Conservation (phyloP, 2,888 invertebrate species). For the Platycheirus albimanus region DNA sequence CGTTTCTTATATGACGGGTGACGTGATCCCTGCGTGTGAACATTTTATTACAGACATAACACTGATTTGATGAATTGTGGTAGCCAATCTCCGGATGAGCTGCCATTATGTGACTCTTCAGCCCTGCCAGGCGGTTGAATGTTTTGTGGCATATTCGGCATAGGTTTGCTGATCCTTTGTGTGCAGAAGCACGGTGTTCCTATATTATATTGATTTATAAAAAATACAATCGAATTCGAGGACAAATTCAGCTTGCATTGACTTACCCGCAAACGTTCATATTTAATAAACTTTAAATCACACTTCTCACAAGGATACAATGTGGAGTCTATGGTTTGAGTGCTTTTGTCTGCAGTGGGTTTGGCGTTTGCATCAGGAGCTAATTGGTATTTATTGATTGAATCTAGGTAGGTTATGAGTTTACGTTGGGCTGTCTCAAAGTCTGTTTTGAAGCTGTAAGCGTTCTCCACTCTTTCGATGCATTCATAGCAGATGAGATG, state of each 20-base stretch:
- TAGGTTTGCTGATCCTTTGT: constrained; percentile 75
- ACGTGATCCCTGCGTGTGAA: constrained; percentile 79
- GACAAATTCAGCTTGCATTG: no score
- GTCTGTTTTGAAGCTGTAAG: constrained; percentile 80
- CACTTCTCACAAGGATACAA: constrained; percentile 80
- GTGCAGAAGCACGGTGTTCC: constrained; percentile 76
- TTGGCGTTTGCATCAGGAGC: constrained; percentile 63
- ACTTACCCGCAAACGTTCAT: constrained; percentile 76
- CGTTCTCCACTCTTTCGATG: constrained; percentile 77
- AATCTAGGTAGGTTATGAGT: constrained; percentile 77
- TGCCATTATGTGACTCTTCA: constrained; percentile 81
- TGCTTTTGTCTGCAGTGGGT: constrained; percentile 69
- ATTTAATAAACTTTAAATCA: constrained; percentile 78
- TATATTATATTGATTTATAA: constrained; percentile 1
- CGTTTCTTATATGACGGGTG: constrained; percentile 17
- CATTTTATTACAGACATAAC: constrained; percentile 83
- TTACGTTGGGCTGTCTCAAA: constrained; percentile 80
- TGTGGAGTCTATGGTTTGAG: constrained; percentile 79
- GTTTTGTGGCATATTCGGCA: constrained; percentile 83
- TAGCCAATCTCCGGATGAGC: constrained; percentile 75
- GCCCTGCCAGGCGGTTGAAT: constrained; percentile 82
- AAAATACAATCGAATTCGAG: neutral
- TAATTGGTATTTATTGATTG: constrained; percentile 21
- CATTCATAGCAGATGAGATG: constrained; percentile 80
- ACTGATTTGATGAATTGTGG: constrained; percentile 75